Evolutionary conservation across 2,113 vertebrate species (phyloP).

Genomic region (Nothoprocta perdicaria): DNA sequence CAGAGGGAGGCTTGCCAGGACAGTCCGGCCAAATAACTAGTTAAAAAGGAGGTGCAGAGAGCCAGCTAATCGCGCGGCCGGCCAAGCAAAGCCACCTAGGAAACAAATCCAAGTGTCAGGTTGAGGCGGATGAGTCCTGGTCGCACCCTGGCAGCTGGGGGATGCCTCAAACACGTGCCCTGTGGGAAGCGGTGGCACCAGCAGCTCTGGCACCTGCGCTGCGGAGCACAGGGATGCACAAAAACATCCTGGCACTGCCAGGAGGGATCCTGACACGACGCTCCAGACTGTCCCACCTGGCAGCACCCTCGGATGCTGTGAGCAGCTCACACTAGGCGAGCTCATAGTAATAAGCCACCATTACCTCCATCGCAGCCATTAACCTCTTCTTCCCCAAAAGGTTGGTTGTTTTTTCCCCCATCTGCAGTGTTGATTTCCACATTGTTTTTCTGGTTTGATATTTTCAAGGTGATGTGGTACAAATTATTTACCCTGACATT

Average conservation of each 20-base stretch:
- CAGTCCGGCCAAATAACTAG: background rate
- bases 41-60: background rate
- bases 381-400: background rate
- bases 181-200: rapidly evolving
- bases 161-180: rapidly evolving
- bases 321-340: background rate
- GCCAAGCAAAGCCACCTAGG: background rate
- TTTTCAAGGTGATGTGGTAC: background rate
- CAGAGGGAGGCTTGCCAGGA: constrained; percentile 13
- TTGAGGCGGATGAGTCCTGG: background rate
- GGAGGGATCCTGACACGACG: background rate
- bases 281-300: background rate
- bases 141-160: background rate
- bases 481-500: background rate
- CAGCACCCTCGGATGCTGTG: background rate
- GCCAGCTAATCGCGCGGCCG: background rate
- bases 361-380: background rate
- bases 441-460: background rate
- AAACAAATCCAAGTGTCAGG: rapidly evolving
- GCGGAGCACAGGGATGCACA: background rate
- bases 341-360: background rate
- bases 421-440: background rate
- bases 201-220: background rate
- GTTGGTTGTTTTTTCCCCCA: background rate
- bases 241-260: background rate